Base-by-base conservation (phyloP, 2,113 vertebrate genomes). In the Oenanthe melanoleuca region DNA sequence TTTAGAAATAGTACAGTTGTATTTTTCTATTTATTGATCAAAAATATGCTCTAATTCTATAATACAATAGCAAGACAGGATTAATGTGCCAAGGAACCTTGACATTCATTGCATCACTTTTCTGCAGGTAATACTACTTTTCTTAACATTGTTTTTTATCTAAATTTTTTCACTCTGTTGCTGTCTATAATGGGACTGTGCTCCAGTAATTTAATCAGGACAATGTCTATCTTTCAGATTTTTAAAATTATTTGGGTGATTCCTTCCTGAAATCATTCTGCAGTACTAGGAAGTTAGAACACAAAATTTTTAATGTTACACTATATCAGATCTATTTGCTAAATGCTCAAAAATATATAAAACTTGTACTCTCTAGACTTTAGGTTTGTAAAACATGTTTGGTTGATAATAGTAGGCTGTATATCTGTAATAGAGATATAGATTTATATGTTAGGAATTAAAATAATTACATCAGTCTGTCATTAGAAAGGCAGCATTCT, bases 321-420 rank as follows among this genome's bases (percentile, higher is more conserved):
- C 14, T 52, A 9, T 0, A 1, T 44, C 57, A 86, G 33, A 72
- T 72, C 8, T 65, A 16, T 77, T 86, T 65, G 37, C 8, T 80
- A 33, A 69, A 28, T 23, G 4, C 37, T 57, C 18, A 33, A 38
- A 75, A 90, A 75, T 52, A 18, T 37, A 11, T 40, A 61, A 59
- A 72, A 65, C 6, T 44, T 69, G 13, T 42, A 22, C 15, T 87
- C 6, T 29, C 1, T 50, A 83, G 19, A 8, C 5, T 87, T 92
- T 55, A 49, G 12, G 5, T 75, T 80, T 75, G 28, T 40, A 74
- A 81, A 33, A 57, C 9, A 23, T 21, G 4, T 56, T 78, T 67
- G 21, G 23, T 45, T 66, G 40, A 20, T 0, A 0, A 55, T 29
- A 37, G 17, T 19, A 44, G n/a, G 5, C 15, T 65, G 1, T 56